Conservation (phyloP, 2,797 vertebrate genomes). For the Cercopithecus neglectus region DNA sequence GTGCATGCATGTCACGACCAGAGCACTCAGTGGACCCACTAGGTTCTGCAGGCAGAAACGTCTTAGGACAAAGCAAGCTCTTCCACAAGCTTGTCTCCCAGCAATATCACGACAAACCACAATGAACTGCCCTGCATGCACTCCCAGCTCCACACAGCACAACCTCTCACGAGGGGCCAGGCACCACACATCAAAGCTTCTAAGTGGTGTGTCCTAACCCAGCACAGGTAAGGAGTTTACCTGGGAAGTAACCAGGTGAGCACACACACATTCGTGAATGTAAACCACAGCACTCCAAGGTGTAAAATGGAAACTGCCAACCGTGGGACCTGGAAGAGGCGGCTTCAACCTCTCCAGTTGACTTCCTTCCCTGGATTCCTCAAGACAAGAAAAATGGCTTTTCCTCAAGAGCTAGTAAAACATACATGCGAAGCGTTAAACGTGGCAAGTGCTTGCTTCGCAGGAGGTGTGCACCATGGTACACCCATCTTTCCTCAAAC, state of each 20-base stretch:
- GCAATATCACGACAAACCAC: neutral
- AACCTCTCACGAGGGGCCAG: neutral
- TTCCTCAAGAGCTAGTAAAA: neutral
- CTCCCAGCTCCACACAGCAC: neutral
- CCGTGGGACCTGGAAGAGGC: neutral
- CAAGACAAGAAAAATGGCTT: no score
- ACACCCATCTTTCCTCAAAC: neutral
- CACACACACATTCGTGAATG: fast-evolving
- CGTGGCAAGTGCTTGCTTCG: fast-evolving
- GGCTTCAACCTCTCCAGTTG: neutral
- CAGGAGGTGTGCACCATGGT: neutral
- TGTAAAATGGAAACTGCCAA: neutral
- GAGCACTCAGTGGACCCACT: neutral
- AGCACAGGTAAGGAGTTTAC: neutral
- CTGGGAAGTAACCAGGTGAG: neutral
- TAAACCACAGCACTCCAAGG: neutral
- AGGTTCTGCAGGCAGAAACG: neutral
- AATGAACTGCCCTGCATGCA: neutral
- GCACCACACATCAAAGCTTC: no score
- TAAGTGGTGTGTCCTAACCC: neutral
- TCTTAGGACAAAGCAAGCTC: neutral
- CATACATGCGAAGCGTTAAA: neutral
- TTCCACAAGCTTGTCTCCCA: neutral
- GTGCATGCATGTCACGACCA: fast-evolving
- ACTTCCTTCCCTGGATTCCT: neutral